Conservation (phyloP, 2,888 invertebrate genomes). For the Sialis fuliginosa region DNA sequence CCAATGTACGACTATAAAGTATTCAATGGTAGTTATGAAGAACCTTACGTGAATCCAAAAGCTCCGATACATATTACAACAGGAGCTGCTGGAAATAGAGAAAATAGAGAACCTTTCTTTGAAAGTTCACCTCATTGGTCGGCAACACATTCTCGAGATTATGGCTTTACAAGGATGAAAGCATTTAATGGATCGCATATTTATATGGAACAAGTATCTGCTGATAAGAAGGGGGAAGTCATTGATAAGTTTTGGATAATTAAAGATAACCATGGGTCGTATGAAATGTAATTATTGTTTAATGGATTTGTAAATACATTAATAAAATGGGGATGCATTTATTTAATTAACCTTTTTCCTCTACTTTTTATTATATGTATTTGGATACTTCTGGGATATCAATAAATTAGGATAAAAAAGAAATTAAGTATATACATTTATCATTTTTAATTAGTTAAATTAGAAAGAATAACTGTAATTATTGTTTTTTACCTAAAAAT, state of each 20-base stretch:
- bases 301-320: no score
- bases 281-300: neutral
- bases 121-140: constrained; percentile 43
- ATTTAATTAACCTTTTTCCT: no score
- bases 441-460: no score
- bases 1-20: constrained; percentile 67
- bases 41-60: constrained; percentile 46
- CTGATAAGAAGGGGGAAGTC: constrained; percentile 23
- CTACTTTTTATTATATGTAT: no score
- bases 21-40: constrained; percentile 33
- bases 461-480: no score
- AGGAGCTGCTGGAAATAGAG: constrained; percentile 72
- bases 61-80: constrained; percentile 78
- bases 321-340: no score
- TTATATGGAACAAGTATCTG: constrained; percentile 53
- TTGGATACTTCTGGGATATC: no score
- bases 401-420: no score
- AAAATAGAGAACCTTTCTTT: constrained; percentile 43
- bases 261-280: constrained; percentile 17
- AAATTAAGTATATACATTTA: no score
- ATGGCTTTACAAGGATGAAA: constrained; percentile 69
- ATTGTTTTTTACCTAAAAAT: no score
- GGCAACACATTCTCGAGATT: constrained; percentile 62
- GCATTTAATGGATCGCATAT: constrained; percentile 64
- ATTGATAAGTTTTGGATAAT: constrained; percentile 23